These are phyloP conservation scores for Microctenopoma steveboyesi DNA, from an alignment of 2,797 vertebrate genomes.

Conservation along the genomic window DNA sequence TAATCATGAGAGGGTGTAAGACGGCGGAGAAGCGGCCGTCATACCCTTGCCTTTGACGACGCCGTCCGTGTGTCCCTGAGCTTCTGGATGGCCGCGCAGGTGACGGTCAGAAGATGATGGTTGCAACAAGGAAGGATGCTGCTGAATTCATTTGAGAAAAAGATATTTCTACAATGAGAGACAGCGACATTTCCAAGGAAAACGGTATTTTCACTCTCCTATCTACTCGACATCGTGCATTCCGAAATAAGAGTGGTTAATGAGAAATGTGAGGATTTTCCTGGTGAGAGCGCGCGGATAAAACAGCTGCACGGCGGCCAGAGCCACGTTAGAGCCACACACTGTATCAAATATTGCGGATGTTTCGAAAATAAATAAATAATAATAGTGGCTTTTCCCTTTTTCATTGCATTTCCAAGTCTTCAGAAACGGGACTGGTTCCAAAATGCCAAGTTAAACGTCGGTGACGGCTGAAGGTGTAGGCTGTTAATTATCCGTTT, in stretches of 20 bases:
- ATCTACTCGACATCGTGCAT: conserved; percentile 28
- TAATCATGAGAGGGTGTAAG: conserved; percentile 71
- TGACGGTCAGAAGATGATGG: conserved; percentile 79
- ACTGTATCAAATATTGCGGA: conserved; percentile 84
- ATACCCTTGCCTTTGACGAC: conserved; percentile 78
- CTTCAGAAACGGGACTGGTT: conserved; percentile 42
- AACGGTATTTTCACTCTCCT: conserved; percentile 63
- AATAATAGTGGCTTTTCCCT: conserved; percentile 69
- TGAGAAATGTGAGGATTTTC: conserved; percentile 58
- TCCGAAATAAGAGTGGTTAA: conserved; percentile 57
- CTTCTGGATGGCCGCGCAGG: conserved; percentile 76
- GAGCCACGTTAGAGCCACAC: conserved; percentile 70
- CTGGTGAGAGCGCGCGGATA: conserved; percentile 55
- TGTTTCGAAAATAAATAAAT: conserved; percentile 79
- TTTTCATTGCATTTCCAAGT: conserved; percentile 49
- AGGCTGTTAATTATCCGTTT: conserved; percentile 42
- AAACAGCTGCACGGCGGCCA: conserved; percentile 65
- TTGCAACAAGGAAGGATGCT: conserved; percentile 66
- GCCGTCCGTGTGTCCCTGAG: conserved; percentile 67
- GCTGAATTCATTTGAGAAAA: conserved; percentile 59
- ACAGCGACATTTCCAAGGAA: conserved; percentile 55
- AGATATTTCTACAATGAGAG: conserved; percentile 40
- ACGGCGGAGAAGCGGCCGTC: conserved; percentile 71
- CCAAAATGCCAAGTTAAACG: conserved; percentile 58
- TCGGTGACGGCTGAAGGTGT: conserved; percentile 30